Percentiles rank a stretch among this genome's conserved stretches.
phyloP scores from a whole-genome alignment of 2,113 vertebrate species.

The Coracopsis vasa region DNA sequence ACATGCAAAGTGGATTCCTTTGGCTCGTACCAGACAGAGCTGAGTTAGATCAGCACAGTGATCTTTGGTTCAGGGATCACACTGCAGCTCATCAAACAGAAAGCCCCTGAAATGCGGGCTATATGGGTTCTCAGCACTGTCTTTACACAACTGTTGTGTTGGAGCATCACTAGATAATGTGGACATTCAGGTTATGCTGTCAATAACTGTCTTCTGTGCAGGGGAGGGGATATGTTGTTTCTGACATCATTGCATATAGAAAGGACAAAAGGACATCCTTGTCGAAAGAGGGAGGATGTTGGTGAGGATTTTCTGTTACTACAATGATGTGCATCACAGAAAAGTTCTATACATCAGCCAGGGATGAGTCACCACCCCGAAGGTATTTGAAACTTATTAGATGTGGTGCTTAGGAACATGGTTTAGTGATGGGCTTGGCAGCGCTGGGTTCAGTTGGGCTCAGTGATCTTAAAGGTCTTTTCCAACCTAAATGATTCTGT shows the following conservation, averaged over 20 bases:
- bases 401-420: not conserved
- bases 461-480: rapidly evolving
- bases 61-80: not conserved
- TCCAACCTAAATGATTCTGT: not conserved
- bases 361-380: not conserved
- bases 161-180: rapidly evolving
- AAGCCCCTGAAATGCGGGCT: not conserved
- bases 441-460: not conserved
- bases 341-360: rapidly evolving
- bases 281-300: not conserved
- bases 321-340: rapidly evolving
- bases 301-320: not conserved
- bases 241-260: rapidly evolving
- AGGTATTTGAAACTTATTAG: rapidly evolving
- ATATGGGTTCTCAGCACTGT: rapidly evolving
- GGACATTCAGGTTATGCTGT: rapidly evolving
- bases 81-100: rapidly evolving
- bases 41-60: not conserved
- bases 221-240: not conserved
- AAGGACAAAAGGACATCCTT: not conserved
- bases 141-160: not conserved
- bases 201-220: not conserved
- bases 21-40: not conserved
- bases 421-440: not conserved
- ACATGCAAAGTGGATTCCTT: rapidly evolving